Percentiles rank a stretch among this genome's conserved stretches.
Evolutionary conservation across 1,140 invertebrate species (phyloP).

Genomic region (Bombus difficillimus): DNA sequence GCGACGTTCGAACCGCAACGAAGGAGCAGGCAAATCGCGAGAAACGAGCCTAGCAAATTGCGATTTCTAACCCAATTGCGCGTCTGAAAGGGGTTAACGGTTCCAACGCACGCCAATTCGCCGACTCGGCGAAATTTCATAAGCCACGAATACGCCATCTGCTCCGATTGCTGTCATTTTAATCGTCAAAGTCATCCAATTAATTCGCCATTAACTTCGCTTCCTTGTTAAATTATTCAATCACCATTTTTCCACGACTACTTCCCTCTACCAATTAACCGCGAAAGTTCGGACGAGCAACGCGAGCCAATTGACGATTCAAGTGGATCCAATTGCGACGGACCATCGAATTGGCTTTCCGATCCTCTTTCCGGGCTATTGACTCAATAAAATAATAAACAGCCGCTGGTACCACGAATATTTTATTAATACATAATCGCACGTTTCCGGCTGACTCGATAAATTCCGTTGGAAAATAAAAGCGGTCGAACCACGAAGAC

Average conservation of each 20-base stretch:
- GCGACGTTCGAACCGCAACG: too few relatives aligned
- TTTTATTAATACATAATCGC: background rate
- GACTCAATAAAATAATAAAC: background rate
- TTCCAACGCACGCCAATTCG: slow-evolving; percentile 33
- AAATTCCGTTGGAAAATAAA: background rate
- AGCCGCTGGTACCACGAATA: background rate
- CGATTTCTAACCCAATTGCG: slow-evolving; percentile 37
- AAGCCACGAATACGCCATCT: background rate
- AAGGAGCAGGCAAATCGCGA: background rate
- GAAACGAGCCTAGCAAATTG: background rate
- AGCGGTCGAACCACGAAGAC: background rate
- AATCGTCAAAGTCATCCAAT: too few relatives aligned
- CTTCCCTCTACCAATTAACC: too few relatives aligned
- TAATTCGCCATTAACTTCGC: too few relatives aligned
- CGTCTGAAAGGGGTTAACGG: slow-evolving; percentile 36
- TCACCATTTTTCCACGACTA: too few relatives aligned
- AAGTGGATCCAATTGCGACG: background rate
- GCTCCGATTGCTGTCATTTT: too few relatives aligned
- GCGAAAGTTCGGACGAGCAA: too few relatives aligned
- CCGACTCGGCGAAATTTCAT: slow-evolving; percentile 22
- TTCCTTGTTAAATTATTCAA: too few relatives aligned
- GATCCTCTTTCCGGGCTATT: background rate
- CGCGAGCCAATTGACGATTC: background rate
- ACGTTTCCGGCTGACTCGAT: too few relatives aligned
- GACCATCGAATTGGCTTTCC: background rate